These are phyloP conservation scores for Oryzias woworae DNA, from an alignment of 2,113 vertebrate genomes.

Conservation along the genomic window DNA sequence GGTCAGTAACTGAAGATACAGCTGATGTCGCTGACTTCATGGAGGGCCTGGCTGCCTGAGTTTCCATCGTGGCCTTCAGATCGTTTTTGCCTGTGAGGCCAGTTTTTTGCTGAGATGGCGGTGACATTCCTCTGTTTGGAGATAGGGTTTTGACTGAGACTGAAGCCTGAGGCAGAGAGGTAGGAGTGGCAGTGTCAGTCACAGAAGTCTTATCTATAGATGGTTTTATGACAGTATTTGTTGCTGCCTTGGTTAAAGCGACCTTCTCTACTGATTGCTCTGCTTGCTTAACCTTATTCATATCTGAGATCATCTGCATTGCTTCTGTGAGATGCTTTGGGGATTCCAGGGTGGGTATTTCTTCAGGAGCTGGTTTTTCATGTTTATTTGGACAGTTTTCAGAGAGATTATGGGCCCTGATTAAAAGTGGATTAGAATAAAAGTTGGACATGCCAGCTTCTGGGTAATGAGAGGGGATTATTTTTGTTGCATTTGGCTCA, in stretches of 20 bases:
- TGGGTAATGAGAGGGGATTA: conserved; percentile 1
- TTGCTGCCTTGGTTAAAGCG: conserved; percentile 45
- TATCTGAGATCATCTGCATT: conserved; percentile 19
- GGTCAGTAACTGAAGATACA: conserved; percentile 65
- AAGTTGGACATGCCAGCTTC: not conserved
- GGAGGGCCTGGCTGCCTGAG: conserved; percentile 42
- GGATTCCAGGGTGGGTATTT: not conserved
- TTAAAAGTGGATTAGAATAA: not conserved
- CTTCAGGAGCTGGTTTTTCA: conserved; percentile 12
- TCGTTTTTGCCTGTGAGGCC: conserved; percentile 59
- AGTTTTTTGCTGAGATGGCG: conserved; percentile 62
- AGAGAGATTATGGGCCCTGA: conserved; percentile 10
- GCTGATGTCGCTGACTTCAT: conserved; percentile 68
- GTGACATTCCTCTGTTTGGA: conserved; percentile 62
- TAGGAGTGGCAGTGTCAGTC: conserved; percentile 69
- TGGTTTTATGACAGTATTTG: conserved; percentile 64
- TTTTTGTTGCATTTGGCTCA: not conserved
- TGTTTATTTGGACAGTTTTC: conserved; percentile 9
- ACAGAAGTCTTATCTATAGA: conserved; percentile 58
- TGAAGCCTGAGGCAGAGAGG: conserved; percentile 72
- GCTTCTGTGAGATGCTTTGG: conserved; percentile 10
- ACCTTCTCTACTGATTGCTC: conserved; percentile 33
- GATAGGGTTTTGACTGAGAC: conserved; percentile 61
- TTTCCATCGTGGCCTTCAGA: conserved; percentile 33
- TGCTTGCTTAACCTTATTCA: conserved; percentile 29